Base-by-base conservation (phyloP, 1,140 invertebrate genomes). In the Trachelipus rathkii region DNA sequence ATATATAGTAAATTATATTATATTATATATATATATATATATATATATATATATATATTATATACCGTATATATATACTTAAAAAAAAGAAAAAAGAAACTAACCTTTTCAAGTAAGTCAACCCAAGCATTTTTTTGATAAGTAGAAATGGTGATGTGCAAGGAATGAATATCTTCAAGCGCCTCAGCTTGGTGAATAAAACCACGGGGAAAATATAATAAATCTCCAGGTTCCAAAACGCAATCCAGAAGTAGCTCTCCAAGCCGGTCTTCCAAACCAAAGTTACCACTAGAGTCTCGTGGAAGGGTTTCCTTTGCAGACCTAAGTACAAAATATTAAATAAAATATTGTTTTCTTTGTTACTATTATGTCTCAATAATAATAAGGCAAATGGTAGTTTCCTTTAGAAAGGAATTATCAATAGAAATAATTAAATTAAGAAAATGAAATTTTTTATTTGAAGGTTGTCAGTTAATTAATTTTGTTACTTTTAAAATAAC, bases 41-140 rank as follows among this genome's bases (percentile, higher is more conserved):
- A 33, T 33, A 33, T 33, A 33, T 33, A 33, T 33, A 33, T 33
- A 33, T 33, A 33, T 33, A 33, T 33, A 73, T 73, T 73, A 15
- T 60, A 43, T 73, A 33, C n/a, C n/a, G n/a, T 24, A 73, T 46
- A 53, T 46, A 45, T 10, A 44, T n/a, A n/a, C n/a, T n/a, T n/a
- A n/a, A n/a, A n/a, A n/a, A n/a, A n/a, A n/a, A n/a, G n/a, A 68
- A 44, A 23, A 81, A 73, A 66, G 44, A 50, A 76, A 60, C 70
- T 60, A 23, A 77, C 60, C 82, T 91, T 91, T 84, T 95, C 90
- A 69, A 98, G 85, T 10, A 96, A 88, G 87, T 98, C 94, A 72
- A 89, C 92, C 90, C 93, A 98, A 10, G 92, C 89, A 83, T 96
- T 95, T 82, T 91, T 91, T 84, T 98, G 96, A 84, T 94, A 97